Evolutionary conservation across 2,113 vertebrate genomes (phyloP).

Genomic region (Rhineura floridana): DNA sequence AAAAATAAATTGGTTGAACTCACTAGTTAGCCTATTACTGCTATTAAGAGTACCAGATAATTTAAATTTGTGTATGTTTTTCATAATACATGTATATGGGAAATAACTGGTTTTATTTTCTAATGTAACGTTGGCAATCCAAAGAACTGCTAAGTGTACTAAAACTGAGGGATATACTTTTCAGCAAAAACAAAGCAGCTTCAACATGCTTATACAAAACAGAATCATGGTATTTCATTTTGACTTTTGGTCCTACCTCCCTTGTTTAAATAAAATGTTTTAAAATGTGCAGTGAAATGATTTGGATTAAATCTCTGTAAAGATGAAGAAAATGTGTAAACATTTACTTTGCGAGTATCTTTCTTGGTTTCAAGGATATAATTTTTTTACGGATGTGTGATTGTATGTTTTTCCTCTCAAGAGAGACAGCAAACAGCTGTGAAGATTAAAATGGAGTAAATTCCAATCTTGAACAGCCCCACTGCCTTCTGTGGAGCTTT

Average conservation of each 20-base stretch:
- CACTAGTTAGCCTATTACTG: not conserved
- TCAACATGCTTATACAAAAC: not conserved
- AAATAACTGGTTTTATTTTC: not conserved
- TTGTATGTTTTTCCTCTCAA: not conserved
- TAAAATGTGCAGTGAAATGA: not conserved
- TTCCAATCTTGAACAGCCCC: not conserved
- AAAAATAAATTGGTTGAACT: not conserved
- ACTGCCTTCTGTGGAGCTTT: not conserved
- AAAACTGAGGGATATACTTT: not conserved
- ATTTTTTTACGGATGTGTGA: not conserved
- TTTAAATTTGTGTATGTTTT: not conserved
- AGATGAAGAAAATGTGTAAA: not conserved
- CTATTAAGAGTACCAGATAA: not conserved
- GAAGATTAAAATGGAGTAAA: constrained; percentile 19
- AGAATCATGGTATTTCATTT: not conserved
- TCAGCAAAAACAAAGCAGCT: not conserved
- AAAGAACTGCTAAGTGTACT: not conserved
- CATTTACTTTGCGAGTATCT: not conserved
- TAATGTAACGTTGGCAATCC: not conserved
- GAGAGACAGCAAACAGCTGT: constrained; percentile 11
- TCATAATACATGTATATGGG: not conserved
- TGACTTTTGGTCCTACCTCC: not conserved
- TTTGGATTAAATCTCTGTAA: not conserved
- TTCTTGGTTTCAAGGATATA: not conserved
- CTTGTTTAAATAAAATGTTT: not conserved